Base-by-base conservation (phyloP, 2,113 vertebrate genomes). In the Mystacornis crossleyi region DNA sequence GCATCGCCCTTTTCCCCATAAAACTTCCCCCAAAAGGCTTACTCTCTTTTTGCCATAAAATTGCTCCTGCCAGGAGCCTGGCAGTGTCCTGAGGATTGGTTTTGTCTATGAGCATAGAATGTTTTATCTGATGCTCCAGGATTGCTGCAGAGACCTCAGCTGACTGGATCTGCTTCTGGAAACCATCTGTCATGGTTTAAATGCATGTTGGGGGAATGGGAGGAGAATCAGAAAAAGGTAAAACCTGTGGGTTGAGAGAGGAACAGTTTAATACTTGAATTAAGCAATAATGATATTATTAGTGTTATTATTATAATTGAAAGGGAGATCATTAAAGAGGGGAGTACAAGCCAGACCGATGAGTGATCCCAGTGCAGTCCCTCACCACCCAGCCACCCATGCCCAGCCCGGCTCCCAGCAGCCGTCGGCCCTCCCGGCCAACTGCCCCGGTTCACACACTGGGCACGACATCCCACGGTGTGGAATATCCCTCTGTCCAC, bases 61-160 rank as follows among this genome's bases (percentile, higher is more conserved):
- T 31, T 69, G 28, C 43, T 45, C 7, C 7, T 77, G 31, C 51
- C 17, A 23, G 73, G 45, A 54, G 34, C 57, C 53, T 4, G 0
- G 8, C 38, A 4, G 48, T 15, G 26, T 61, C 79, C 83, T 4
- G 9, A 38, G 53, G 38, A 29, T 26, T 43, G 2, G 0, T 38
- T 74, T 61, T 15, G 4, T 11, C 43, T 29, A 0, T 5, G 53
- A 72, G 43, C 43, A 13, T 1, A 7, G 38, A 26, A 4, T 2
- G 0, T 62, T 90, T 33, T 23, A 84, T 53, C 61, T 2, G 8
- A 17, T 72, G 58, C 57, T 62, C 1, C 31, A 12, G 65, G 12
- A 50, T 62, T 48, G 60, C 54, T 83, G 71, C 50, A 8, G 21
- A 42, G 47, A 33, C 33, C 38, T 78, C 69, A n/a, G 7, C 31